These are phyloP conservation scores for Machaerirhynchus nigripectus DNA, from an alignment of 2,113 vertebrate genomes.

Conservation along the genomic window DNA sequence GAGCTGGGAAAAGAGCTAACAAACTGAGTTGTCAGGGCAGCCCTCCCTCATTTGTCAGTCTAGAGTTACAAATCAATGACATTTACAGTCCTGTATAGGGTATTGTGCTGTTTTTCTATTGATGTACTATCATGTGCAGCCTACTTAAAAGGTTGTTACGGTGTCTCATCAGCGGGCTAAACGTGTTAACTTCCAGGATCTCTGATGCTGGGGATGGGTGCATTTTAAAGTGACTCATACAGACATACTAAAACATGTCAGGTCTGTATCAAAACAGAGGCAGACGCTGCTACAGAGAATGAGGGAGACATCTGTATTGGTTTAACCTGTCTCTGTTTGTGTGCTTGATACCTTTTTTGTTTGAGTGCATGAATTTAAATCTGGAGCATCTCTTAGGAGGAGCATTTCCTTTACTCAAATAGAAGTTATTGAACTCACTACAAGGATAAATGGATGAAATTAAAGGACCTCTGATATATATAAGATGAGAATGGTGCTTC, in stretches of 20 bases:
- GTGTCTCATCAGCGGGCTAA: background rate
- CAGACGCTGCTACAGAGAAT: background rate
- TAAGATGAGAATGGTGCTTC: constrained; percentile 4
- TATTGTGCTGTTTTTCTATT: background rate
- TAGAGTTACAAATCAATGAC: background rate
- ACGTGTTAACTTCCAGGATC: background rate
- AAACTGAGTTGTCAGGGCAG: background rate
- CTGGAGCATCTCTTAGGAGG: background rate
- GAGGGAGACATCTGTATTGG: background rate
- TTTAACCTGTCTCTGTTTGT: background rate
- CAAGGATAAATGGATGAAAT: constrained; percentile 54
- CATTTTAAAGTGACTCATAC: background rate
- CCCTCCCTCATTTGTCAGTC: background rate
- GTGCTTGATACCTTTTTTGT: background rate
- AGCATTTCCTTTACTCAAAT: constrained; percentile 20
- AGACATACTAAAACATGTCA: background rate
- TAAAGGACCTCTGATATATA: constrained; percentile 47
- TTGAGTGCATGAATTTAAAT: constrained; percentile 5
- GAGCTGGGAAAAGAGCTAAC: background rate
- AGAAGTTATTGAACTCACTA: constrained; percentile 40
- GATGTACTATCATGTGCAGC: background rate
- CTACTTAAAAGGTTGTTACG: background rate
- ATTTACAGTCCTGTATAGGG: background rate
- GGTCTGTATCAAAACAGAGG: background rate
- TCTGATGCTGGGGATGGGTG: background rate